Base-by-base conservation (phyloP, 2,797 vertebrate species). In the Ctenopoma kingsleyae region DNA sequence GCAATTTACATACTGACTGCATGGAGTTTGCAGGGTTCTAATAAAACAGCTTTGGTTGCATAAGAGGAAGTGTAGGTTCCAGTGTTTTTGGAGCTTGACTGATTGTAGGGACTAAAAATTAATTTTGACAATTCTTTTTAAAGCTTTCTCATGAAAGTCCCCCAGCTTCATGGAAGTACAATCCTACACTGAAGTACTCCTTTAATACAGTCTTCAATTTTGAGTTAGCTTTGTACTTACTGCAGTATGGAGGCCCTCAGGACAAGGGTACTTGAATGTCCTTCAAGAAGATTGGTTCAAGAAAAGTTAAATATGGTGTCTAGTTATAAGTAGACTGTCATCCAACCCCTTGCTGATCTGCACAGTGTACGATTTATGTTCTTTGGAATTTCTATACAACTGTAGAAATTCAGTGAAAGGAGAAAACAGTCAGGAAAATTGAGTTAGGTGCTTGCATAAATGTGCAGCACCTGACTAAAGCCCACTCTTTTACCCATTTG, bases 401-500 rank as follows among this genome's bases (percentile, higher is more conserved):
- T 53, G 35, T 23, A 43, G 5, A 20, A 69, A 69, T 20, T 11
- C 35, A 12, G 30, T 32, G 51, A 60, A 62, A 30, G 25, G 58
- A 35, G 10, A 56, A 58, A 63, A 62, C 15, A 58, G 36, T 19
- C 22, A 12, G 20, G 27, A 23, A 77, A 59, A 64, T 22, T 22
- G 13, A 76, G 76, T 69, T 32, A 13, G 69, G 48, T 19, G 8
- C 64, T 66, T 74, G 75, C 32, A 56, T 63, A 56, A 76, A 76
- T 61, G 61, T 68, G 51, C 52, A 65, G 64, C 71, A 78, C 70
- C 76, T 77, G 67, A 80, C 73, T 57, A 30, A 2, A 32, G 61
- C 70, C 40, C 41, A 63, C 59, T 74, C 51, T 83, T 84, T 77
- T 67, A 41, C 57, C 71, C 67, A 70, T 83, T 84, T 81, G 72